These are phyloP conservation scores for Bufotes viridis DNA, from an alignment of 2,797 vertebrate genomes.

Conservation along the genomic window DNA sequence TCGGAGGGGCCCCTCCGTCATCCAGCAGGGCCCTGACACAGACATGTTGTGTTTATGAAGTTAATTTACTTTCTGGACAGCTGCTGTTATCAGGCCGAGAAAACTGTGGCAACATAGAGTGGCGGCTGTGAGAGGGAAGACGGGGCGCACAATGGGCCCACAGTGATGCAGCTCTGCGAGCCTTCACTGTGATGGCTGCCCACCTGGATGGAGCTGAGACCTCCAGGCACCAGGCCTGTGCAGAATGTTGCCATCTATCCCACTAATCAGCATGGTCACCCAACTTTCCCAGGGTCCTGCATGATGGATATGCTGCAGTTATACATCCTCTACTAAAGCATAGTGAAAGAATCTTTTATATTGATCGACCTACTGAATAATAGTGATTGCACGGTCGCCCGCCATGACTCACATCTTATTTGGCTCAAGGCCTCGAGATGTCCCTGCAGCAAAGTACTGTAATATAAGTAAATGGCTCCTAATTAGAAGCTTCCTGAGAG, in stretches of 20 bases:
- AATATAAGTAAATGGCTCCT: conserved; percentile 33
- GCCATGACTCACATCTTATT: conserved; percentile 17
- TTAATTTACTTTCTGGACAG: conserved; percentile 51
- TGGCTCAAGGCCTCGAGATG: background rate
- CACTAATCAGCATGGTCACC: background rate
- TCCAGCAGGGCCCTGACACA: background rate
- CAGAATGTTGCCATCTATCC: background rate
- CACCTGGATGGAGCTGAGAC: background rate
- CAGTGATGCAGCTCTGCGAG: background rate
- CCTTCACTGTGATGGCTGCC: background rate
- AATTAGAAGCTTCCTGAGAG: conserved; percentile 33
- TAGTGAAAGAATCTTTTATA: too few species aligned
- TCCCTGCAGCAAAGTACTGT: conserved; percentile 9
- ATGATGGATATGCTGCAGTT: background rate
- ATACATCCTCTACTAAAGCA: background rate
- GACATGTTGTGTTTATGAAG: background rate
- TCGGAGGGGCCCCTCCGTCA: background rate
- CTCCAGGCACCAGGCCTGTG: background rate
- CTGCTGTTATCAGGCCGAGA: background rate
- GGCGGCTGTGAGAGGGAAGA: background rate
- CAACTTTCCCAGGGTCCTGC: background rate
- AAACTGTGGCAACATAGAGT: background rate
- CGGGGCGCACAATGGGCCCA: background rate
- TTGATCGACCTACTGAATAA: too few species aligned
- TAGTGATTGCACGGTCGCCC: background rate